Base-by-base conservation (phyloP, 2,888 invertebrate species). In the Ormia ochracea region DNA sequence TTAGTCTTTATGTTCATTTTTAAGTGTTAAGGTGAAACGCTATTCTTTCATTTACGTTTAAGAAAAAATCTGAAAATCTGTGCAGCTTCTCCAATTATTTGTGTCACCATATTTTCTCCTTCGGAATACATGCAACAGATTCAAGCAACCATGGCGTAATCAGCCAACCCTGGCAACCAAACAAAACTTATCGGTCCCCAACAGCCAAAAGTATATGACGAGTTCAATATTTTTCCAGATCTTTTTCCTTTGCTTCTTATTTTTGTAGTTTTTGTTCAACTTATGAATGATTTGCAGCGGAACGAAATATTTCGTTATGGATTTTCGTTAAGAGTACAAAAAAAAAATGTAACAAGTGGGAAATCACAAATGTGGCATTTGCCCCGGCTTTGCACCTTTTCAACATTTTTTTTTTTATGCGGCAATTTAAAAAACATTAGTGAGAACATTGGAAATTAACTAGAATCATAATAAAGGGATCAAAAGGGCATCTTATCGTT, bases 241-340 rank as follows among this genome's bases (percentile, higher is more conserved):
- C 14, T 38, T 23, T 38, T 52, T 4, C 14, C 23, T 6, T 36
- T 4, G 36, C 14, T 48, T 45, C n/a, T n/a, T n/a, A n/a, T 33
- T 61, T 12, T 72, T 68, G 1, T 48, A 59, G 6, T n/a, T 26
- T 3, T 54, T 54, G 54, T 54, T 58, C n/a, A n/a, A 33, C 72
- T 80, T 68, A 72, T 68, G 80, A 80, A 76, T 68, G 72, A 72
- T 80, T 73, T 80, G 68, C 76, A 80, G 72, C 72, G 68, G 72
- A 80, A 73, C 76, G 72, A 80, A 76, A 80, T 61, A 75, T 65
- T 75, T 75, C 48, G 79, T 61, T 80, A 52, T 26, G 75, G 79
- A 54, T 75, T 58, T 79, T 52, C 36, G n/a, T 36, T 17, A 31
- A 38, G 7, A 26, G 17, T 9, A 31, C 23, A 23, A 41, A 17